Evolutionary conservation across 2,797 vertebrate genomes (phyloP).

Genomic region (Chelon labrosus): DNA sequence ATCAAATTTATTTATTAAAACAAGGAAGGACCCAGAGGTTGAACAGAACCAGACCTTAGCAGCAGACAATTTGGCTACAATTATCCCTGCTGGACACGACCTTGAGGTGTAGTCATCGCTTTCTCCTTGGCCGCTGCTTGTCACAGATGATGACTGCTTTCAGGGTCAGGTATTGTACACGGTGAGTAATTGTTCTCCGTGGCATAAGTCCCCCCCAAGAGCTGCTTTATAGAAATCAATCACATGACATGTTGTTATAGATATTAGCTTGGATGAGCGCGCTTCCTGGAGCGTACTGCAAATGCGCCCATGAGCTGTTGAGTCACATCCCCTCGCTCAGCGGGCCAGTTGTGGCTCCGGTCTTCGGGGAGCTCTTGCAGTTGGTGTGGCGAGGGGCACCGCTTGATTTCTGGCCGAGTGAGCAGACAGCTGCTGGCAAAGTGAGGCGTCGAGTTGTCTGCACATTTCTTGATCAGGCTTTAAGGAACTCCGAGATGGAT

Average conservation of each 20-base stretch:
- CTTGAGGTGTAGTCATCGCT: slow-evolving; percentile 72
- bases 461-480: slow-evolving; percentile 63
- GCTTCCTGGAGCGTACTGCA: slow-evolving; percentile 63
- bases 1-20: slow-evolving; percentile 67
- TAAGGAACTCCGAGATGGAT: slow-evolving; percentile 43
- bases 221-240: slow-evolving; percentile 48
- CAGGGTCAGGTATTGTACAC: slow-evolving; percentile 62
- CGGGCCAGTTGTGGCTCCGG: slow-evolving; percentile 75
- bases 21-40: slow-evolving; percentile 49
- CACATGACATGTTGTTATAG: slow-evolving; percentile 53
- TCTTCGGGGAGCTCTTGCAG: slow-evolving; percentile 78
- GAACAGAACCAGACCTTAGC: slow-evolving; percentile 33
- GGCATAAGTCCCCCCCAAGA: slow-evolving; percentile 54
- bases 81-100: slow-evolving; percentile 61
- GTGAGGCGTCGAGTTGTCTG: slow-evolving; percentile 74
- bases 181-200: slow-evolving; percentile 65
- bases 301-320: slow-evolving; percentile 58
- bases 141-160: slow-evolving; percentile 52
- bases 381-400: slow-evolving; percentile 77
- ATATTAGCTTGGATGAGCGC: slow-evolving; percentile 68
- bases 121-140: slow-evolving; percentile 54
- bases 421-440: slow-evolving; percentile 79
- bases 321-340: slow-evolving; percentile 74
- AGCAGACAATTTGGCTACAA: slow-evolving; percentile 60
- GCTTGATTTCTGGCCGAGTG: slow-evolving; percentile 78